A percentile compares a stretch with the other conserved stretches of the same genome.
These are phyloP conservation scores for Pogonognathellus flavescens DNA, from an alignment of 1,140 invertebrate genomes.

Conservation along the genomic window DNA sequence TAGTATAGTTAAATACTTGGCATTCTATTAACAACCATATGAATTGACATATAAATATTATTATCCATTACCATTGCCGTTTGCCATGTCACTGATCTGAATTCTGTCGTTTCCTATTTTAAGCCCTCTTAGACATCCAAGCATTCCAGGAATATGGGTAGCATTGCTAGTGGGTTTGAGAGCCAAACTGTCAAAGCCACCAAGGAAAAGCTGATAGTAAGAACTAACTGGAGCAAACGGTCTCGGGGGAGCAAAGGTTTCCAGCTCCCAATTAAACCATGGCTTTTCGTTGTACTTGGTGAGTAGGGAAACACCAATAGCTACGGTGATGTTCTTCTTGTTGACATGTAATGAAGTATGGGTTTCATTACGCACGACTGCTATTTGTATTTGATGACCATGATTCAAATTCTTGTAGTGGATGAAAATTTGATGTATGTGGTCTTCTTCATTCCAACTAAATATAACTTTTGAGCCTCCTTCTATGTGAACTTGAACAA, in stretches of 20 bases:
- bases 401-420: slow-evolving; percentile 75
- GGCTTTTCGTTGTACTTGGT: slow-evolving; percentile 84
- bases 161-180: slow-evolving; percentile 61
- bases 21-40: too few species aligned
- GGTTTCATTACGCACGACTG: slow-evolving; percentile 80
- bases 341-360: slow-evolving; percentile 87
- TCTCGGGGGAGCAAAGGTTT: slow-evolving; percentile 86
- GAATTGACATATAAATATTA: too few species aligned
- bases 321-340: slow-evolving; percentile 79
- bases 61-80: slow-evolving; percentile 74
- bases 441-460: slow-evolving; percentile 83
- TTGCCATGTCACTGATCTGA: slow-evolving; percentile 79
- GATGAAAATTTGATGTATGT: slow-evolving; percentile 75
- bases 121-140: slow-evolving; percentile 89
- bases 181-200: slow-evolving; percentile 79
- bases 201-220: slow-evolving; percentile 88
- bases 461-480: slow-evolving; percentile 83
- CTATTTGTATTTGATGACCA: slow-evolving; percentile 87
- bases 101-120: slow-evolving; percentile 86
- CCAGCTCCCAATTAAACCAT: slow-evolving; percentile 86
- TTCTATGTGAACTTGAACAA: slow-evolving; percentile 89
- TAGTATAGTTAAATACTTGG: too few species aligned
- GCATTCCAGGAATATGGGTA: slow-evolving; percentile 74
- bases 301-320: slow-evolving; percentile 79
- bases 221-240: slow-evolving; percentile 85